A percentile compares a stretch with the other conserved stretches of the same genome.
Evolutionary conservation across 2,113 vertebrate genomes (phyloP).

Genomic region (Hypocryptadius cinnamomeus): DNA sequence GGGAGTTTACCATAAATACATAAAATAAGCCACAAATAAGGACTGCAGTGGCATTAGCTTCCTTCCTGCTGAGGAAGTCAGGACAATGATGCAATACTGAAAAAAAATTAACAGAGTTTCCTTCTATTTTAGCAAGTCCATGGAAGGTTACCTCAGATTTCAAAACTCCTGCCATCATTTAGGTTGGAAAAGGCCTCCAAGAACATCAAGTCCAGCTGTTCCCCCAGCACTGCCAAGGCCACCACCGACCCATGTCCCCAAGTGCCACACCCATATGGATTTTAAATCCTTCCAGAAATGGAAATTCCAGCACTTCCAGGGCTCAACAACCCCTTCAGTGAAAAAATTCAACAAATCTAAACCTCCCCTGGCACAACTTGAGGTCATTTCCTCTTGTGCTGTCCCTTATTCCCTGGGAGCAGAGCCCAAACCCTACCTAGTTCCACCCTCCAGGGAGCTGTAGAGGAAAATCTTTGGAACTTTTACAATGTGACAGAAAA

Average conservation of each 20-base stretch:
- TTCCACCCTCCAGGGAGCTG: background rate
- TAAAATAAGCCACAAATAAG: background rate
- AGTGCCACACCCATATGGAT: fast-evolving
- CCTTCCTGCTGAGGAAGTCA: background rate
- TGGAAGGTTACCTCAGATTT: background rate
- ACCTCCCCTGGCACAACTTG: background rate
- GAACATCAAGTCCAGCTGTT: fast-evolving
- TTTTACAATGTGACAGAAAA: background rate
- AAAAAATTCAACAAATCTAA: background rate
- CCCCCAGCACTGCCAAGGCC: background rate
- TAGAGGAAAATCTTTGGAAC: background rate
- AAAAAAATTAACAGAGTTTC: background rate
- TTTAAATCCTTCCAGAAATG: background rate
- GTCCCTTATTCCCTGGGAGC: background rate
- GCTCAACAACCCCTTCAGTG: background rate
- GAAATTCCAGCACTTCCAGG: background rate
- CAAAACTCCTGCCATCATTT: background rate
- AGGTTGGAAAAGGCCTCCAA: background rate
- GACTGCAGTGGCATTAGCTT: too few relatives aligned
- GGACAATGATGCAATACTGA: background rate
- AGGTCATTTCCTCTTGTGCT: background rate
- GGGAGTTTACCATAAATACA: background rate
- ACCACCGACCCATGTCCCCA: background rate
- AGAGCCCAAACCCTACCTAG: fast-evolving
- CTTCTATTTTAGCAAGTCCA: fast-evolving